Percentiles rank a stretch among this genome's conserved stretches.
These are phyloP conservation scores for Aphidius ervi DNA, from an alignment of 1,140 invertebrate genomes.

Conservation along the genomic window DNA sequence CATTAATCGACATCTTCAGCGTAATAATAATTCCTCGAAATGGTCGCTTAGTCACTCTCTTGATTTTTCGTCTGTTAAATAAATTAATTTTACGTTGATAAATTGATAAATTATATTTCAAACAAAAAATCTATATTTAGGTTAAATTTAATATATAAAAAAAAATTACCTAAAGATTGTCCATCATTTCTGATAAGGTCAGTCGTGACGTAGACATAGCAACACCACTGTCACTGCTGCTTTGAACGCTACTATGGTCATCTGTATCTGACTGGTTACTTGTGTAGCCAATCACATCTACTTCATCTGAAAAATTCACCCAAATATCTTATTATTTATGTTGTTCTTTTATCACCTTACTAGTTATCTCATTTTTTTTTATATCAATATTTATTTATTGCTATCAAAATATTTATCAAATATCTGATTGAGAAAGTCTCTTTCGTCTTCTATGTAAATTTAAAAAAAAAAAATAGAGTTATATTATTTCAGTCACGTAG, in stretches of 20 bases:
- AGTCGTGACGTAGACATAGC: slow-evolving; percentile 69
- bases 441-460: too few relatives aligned
- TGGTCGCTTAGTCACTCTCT: not conserved
- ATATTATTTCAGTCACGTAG: too few relatives aligned
- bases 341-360: too few relatives aligned
- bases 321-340: too few relatives aligned
- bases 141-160: not conserved
- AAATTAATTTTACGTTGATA: not conserved
- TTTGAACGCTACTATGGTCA: slow-evolving; percentile 75
- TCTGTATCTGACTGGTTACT: slow-evolving; percentile 82
- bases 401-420: too few relatives aligned
- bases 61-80: not conserved
- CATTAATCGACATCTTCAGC: not conserved
- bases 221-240: slow-evolving; percentile 75
- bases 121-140: not conserved
- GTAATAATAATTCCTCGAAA: not conserved
- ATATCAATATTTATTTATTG: too few relatives aligned
- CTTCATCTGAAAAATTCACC: slow-evolving; percentile 67
- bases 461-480: too few relatives aligned
- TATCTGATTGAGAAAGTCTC: too few relatives aligned
- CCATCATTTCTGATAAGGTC: slow-evolving; percentile 57
- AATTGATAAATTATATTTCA: too few relatives aligned
- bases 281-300: slow-evolving; percentile 82
- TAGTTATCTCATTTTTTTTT: too few relatives aligned
- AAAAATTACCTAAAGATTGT: slow-evolving; percentile 49